Conservation (phyloP, 2,888 invertebrate species). For the Quadroppia sp. region DNA sequence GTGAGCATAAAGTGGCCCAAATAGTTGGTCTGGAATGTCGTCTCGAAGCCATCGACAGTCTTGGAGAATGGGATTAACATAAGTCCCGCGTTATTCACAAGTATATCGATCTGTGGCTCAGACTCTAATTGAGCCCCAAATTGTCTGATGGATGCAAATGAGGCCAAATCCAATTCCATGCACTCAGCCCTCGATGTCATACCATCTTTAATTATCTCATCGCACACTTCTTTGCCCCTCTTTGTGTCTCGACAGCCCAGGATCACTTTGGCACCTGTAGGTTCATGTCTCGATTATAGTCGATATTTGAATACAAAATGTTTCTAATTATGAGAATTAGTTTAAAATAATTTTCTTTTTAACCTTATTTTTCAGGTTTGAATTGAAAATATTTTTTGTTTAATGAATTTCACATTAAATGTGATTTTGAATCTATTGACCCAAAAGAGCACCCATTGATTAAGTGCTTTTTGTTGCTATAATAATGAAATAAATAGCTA, state of each 20-base stretch:
- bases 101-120: constrained; percentile 65
- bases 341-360: too few relatives aligned
- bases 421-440: too few relatives aligned
- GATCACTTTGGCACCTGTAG: constrained; percentile 63
- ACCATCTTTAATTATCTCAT: constrained; percentile 45
- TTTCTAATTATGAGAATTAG: too few relatives aligned
- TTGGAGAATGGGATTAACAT: constrained; percentile 65
- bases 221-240: constrained; percentile 62
- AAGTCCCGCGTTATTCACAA: constrained; percentile 77
- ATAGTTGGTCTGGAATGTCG: constrained; percentile 67
- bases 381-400: too few relatives aligned
- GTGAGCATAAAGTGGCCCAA: constrained; percentile 76
- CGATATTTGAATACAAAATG: too few relatives aligned
- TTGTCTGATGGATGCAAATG: constrained; percentile 60
- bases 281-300: not conserved
- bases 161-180: constrained; percentile 54
- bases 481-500: too few relatives aligned
- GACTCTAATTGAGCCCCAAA: constrained; percentile 75
- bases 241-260: constrained; percentile 79
- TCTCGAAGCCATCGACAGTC: constrained; percentile 73
- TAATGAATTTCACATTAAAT: too few relatives aligned
- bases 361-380: too few relatives aligned
- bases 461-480: too few relatives aligned
- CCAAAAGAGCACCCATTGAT: too few relatives aligned
- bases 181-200: constrained; percentile 55